A percentile compares a stretch with the other conserved stretches of the same genome.
These are phyloP conservation scores for Brachylomia viminalis DNA, from an alignment of 2,888 invertebrate genomes.

Conservation along the genomic window DNA sequence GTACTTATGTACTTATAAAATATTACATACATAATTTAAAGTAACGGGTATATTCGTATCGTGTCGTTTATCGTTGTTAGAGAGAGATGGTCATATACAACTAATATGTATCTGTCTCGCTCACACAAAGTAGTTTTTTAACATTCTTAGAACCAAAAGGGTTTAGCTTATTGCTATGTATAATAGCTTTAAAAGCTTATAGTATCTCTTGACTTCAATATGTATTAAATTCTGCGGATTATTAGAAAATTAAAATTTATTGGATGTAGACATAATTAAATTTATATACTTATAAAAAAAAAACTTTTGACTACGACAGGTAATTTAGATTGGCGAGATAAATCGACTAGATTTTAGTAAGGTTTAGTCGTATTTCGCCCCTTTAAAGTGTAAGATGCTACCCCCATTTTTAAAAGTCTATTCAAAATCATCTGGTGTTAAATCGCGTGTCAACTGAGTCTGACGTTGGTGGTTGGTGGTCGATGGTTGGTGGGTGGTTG, in stretches of 20 bases:
- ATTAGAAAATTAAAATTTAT: conserved; percentile 1
- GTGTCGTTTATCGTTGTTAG: conserved; percentile 42
- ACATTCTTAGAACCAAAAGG: conserved; percentile 13
- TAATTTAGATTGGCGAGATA: conserved; percentile 5
- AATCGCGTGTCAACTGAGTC: not conserved
- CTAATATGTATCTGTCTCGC: conserved; percentile 41
- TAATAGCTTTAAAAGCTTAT: conserved; percentile 44
- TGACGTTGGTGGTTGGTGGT: not conserved
- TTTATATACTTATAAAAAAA: too few species aligned
- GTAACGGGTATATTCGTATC: conserved; percentile 56
- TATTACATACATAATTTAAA: conserved; percentile 22
- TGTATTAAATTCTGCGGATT: conserved; percentile 24
- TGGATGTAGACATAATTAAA: conserved; percentile 27
- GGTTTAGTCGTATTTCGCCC: conserved; percentile 6
- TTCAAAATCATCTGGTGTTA: not conserved
- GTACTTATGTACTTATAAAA: conserved; percentile 25
- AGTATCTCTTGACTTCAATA: conserved; percentile 25
- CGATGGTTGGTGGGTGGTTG: not conserved
- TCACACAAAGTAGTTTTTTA: conserved; percentile 26
- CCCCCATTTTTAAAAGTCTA: not conserved
- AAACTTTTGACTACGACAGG: conserved; percentile 17
- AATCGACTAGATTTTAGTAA: conserved; percentile 9
- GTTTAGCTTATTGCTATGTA: conserved; percentile 40
- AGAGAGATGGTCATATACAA: conserved; percentile 29
- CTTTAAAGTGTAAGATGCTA: not conserved